These are phyloP conservation scores for Erannis defoliaria DNA, from an alignment of 2,888 invertebrate species.

Conservation along the genomic window DNA sequence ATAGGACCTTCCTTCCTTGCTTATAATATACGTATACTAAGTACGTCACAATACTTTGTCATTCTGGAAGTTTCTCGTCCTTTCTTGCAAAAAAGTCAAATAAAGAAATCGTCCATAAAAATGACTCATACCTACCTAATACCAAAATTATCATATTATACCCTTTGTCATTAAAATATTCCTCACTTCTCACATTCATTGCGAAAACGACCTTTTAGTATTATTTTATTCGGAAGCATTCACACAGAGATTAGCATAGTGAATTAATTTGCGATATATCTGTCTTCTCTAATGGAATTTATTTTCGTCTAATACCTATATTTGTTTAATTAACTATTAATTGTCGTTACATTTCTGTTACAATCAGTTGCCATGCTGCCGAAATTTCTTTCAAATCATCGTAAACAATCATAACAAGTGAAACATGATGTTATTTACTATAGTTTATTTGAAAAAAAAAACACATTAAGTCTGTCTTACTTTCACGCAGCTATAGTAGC, in stretches of 20 bases:
- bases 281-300: slow-evolving; percentile 25
- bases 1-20: background rate
- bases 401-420: no score
- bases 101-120: background rate
- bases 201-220: slow-evolving; percentile 13
- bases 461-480: no score
- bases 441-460: no score
- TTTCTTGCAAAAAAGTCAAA: background rate
- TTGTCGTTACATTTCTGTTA: slow-evolving; percentile 3
- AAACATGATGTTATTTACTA: no score
- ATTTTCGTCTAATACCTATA: slow-evolving; percentile 18
- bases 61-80: background rate
- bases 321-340: slow-evolving; percentile 14
- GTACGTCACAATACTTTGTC: background rate
- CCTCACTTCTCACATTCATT: slow-evolving; percentile 3
- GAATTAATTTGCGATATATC: slow-evolving; percentile 24
- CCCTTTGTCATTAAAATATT: slow-evolving; percentile 6
- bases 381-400: background rate
- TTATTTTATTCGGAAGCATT: slow-evolving; percentile 20
- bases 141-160: background rate
- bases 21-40: background rate
- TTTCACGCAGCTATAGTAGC: no score
- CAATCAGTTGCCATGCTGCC: background rate
- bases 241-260: slow-evolving; percentile 31
- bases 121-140: background rate